phyloP scores from a whole-genome alignment of 2,888 invertebrate species.

The Sipha maydis region DNA sequence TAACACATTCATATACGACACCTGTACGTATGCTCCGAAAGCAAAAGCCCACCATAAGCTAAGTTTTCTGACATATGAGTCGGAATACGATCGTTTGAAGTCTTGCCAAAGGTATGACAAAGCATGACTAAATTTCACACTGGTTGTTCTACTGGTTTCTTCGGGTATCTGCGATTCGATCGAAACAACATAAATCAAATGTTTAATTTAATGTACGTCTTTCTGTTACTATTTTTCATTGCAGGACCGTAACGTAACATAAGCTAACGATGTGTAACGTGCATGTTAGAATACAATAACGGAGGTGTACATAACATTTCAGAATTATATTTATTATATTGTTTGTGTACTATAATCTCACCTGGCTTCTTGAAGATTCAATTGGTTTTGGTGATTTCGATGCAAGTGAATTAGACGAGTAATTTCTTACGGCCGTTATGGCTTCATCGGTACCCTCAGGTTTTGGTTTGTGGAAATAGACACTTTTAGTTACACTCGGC shows the following conservation, averaged over 20 bases:
- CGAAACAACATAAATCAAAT: neutral
- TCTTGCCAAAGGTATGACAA: constrained; percentile 64
- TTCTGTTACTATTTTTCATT: too few relatives aligned
- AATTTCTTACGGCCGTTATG: neutral
- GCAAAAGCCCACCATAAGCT: constrained; percentile 71
- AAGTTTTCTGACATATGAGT: constrained; percentile 69
- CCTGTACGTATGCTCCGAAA: constrained; percentile 68
- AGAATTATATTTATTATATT: too few relatives aligned
- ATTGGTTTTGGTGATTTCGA: neutral
- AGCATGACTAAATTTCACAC: neutral
- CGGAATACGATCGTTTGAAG: constrained; percentile 67
- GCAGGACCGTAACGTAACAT: too few relatives aligned
- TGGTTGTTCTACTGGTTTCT: neutral
- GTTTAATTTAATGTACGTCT: too few relatives aligned
- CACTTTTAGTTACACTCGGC: constrained; percentile 67
- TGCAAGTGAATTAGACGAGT: neutral
- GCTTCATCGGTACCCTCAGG: neutral
- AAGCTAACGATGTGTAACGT: too few relatives aligned
- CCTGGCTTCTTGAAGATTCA: constrained; percentile 15
- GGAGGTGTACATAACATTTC: too few relatives aligned
- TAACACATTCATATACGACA: neutral
- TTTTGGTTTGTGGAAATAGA: constrained; percentile 67
- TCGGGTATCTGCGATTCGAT: neutral
- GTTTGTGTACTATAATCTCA: neutral
- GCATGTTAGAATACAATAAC: too few relatives aligned